Evolutionary conservation across 2,113 vertebrate genomes (phyloP).

Genomic region (Pseudorhombus dupliciocellatus): DNA sequence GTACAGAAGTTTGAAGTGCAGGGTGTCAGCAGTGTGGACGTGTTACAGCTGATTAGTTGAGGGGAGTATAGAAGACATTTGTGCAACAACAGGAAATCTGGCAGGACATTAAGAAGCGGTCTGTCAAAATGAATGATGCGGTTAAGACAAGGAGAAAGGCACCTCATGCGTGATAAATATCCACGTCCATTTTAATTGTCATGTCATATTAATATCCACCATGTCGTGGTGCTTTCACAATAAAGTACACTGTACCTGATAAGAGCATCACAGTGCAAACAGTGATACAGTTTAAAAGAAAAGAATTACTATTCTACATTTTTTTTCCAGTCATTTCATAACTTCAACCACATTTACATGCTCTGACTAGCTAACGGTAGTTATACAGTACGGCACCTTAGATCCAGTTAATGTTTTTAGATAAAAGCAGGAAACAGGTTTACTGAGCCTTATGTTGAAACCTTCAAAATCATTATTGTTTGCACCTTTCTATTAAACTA

Average conservation of each 20-base stretch:
- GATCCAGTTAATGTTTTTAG: slow-evolving; percentile 3
- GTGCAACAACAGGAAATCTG: slow-evolving; percentile 14
- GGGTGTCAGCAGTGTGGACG: slow-evolving; percentile 17
- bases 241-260: slow-evolving; percentile 19
- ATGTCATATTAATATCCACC: slow-evolving; percentile 35
- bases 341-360: slow-evolving; percentile 21
- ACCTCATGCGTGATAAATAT: slow-evolving; percentile 26
- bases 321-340: slow-evolving; percentile 7
- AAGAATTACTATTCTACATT: neutral
- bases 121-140: slow-evolving; percentile 10
- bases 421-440: neutral
- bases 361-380: neutral
- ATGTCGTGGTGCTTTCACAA: slow-evolving; percentile 37
- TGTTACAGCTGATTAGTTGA: slow-evolving; percentile 57
- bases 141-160: slow-evolving; percentile 47
- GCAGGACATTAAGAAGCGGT: slow-evolving; percentile 17
- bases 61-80: neutral
- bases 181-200: slow-evolving; percentile 57
- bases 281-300: slow-evolving; percentile 24
- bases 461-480: neutral
- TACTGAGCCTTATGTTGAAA: neutral
- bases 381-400: neutral
- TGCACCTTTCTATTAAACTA: slow-evolving; percentile 10
- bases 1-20: slow-evolving; percentile 18
- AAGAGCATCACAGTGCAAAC: slow-evolving; percentile 46